Base-by-base conservation (phyloP, 2,888 invertebrate species). In the Pyrgus malvae region DNA sequence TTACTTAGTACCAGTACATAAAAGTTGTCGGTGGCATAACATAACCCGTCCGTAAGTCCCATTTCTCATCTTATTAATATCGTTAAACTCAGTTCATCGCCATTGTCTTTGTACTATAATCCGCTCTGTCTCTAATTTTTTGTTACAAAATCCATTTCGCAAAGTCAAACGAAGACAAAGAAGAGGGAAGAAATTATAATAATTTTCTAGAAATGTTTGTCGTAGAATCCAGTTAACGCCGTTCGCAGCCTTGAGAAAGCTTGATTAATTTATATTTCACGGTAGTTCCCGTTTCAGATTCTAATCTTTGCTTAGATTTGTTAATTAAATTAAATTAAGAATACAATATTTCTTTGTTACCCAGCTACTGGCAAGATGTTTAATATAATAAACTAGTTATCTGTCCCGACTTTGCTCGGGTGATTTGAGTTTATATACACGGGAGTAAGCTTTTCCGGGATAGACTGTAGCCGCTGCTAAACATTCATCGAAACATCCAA, bases 151-250 rank as follows among this genome's bases (percentile, higher is more conserved):
- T 42, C 25, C 9, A 42, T 23, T 31, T 42, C 16, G 5, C 33
- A 41, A 40, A 49, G 33, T 33, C 51, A 19, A 51, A 51, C 44
- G 14, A 37, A 51, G 37, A 37, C 27, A 35, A 50, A 35, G 25
- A 42, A 35, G 25, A 16, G 25, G 14, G 33, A 16, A 27, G 17
- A 37, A 40, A 31, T 49, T 21, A 40, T 40, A 40, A 40, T 19
- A 23, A 35, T 37, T 40, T 40, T 49, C 49, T 9, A 49, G 31
- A 21, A 49, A 49, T 37, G 25, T 48, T 35, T 37, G 16, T 48
- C 12, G 11, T 25, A 48, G 46, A 45, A 45, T 45, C 21, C 21
- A 14, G 23, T 37, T 48, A 60, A 63, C 66, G 67, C 63, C 49
- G 62, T 68, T 60, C 48, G 59, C 55, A n/a, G 31, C n/a, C 31